Evolutionary conservation across 2,113 vertebrate species (phyloP).

Genomic region (Silurus meridionalis): DNA sequence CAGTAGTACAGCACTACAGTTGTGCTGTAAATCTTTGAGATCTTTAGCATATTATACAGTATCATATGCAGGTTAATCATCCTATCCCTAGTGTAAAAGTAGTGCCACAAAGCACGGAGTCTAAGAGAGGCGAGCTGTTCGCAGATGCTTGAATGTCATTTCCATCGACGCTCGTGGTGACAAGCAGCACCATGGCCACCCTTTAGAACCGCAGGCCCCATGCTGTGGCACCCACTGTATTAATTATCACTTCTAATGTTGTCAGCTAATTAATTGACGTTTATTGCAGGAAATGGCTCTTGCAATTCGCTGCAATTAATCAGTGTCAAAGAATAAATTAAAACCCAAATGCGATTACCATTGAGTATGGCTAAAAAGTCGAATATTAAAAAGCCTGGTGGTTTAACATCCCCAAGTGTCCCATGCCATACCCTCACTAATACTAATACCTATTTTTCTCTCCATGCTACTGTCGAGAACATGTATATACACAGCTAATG

Average conservation of each 20-base stretch:
- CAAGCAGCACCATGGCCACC: constrained; percentile 44
- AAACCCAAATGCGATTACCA: constrained; percentile 61
- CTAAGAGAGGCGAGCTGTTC: not conserved
- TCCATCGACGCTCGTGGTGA: not conserved
- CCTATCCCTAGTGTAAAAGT: not conserved
- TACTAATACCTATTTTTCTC: not conserved
- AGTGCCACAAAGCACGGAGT: not conserved
- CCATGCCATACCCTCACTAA: not conserved
- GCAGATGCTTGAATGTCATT: constrained; percentile 14
- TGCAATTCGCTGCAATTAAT: constrained; percentile 71
- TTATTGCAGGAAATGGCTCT: constrained; percentile 66
- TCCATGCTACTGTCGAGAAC: not conserved
- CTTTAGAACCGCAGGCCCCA: constrained; percentile 40
- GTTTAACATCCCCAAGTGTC: constrained; percentile 9
- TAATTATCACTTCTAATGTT: constrained; percentile 73
- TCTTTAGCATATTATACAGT: too few relatives aligned
- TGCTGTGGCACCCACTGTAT: constrained; percentile 64
- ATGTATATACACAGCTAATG: not conserved
- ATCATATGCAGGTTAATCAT: not conserved
- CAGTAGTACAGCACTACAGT: not conserved
- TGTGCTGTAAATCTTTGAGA: not conserved
- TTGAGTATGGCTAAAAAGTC: constrained; percentile 55
- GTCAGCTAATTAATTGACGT: constrained; percentile 75
- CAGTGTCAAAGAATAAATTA: constrained; percentile 67
- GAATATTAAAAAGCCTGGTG: constrained; percentile 59